A percentile compares a stretch with the other conserved stretches of the same genome.
Conservation (phyloP, 2,888 invertebrate species). For the Erynnis tages region DNA sequence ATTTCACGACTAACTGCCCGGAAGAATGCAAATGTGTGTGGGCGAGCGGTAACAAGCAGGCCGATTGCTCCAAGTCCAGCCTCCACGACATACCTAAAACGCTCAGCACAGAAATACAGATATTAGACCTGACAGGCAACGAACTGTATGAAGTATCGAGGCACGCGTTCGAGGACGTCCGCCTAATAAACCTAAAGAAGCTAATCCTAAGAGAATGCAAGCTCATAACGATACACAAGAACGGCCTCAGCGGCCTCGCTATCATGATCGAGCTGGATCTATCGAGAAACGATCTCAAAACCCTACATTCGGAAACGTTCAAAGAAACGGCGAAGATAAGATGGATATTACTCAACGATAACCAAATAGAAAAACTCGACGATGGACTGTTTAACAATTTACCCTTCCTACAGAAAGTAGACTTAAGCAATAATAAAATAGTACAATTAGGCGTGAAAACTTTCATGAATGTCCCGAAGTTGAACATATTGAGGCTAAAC, state of each 20-base stretch:
- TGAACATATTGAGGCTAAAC: conserved; percentile 86
- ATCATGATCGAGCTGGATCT: conserved; percentile 92
- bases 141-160: conserved; percentile 83
- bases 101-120: conserved; percentile 87
- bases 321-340: conserved; percentile 86
- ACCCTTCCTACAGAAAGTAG: conserved; percentile 87
- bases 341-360: conserved; percentile 87
- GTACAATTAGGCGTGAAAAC: conserved; percentile 85
- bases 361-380: conserved; percentile 86
- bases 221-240: conserved; percentile 86
- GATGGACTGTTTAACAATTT: conserved; percentile 89
- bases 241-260: conserved; percentile 88
- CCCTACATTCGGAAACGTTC: conserved; percentile 86
- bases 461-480: conserved; percentile 85
- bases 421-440: conserved; percentile 88
- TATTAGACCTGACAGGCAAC: conserved; percentile 87
- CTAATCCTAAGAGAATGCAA: conserved; percentile 88
- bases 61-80: conserved; percentile 87
- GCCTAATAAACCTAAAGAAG: conserved; percentile 90
- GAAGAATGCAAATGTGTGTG: conserved; percentile 90
- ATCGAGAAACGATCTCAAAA: conserved; percentile 86
- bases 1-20: conserved; percentile 84
- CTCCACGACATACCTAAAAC: conserved; percentile 86
- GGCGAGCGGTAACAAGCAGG: conserved; percentile 91
- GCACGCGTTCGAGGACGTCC: conserved; percentile 85